Conservation (phyloP, 1,140 invertebrate species). For the Scaptomyza hsui region DNA sequence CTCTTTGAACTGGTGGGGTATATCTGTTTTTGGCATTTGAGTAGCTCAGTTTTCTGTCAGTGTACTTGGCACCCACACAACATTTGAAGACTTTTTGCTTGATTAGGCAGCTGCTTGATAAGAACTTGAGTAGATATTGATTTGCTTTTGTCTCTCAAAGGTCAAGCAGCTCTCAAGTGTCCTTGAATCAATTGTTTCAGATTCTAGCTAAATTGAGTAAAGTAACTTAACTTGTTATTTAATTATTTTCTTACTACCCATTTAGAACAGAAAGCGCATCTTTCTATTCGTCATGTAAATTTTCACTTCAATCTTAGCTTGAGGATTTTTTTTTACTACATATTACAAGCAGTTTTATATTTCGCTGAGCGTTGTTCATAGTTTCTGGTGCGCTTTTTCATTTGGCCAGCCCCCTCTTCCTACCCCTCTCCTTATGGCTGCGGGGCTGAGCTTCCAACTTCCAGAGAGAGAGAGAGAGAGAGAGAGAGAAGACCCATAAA, state of each 20-base stretch:
- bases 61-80: not conserved
- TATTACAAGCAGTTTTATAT: slow-evolving; percentile 80
- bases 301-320: no score
- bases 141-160: slow-evolving; percentile 31
- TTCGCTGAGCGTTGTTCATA: slow-evolving; percentile 74
- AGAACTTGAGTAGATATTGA: slow-evolving; percentile 27
- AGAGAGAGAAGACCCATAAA: slow-evolving; percentile 36
- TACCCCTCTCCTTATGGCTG: not conserved
- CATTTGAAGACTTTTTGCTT: not conserved
- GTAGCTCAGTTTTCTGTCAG: no score
- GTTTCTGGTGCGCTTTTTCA: slow-evolving; percentile 77
- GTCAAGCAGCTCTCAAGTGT: slow-evolving; percentile 25
- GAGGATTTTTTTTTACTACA: slow-evolving; percentile 73
- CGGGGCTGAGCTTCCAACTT: slow-evolving; percentile 29
- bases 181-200: no score
- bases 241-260: not conserved
- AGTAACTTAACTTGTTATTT: no score
- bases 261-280: slow-evolving; percentile 22
- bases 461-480: slow-evolving; percentile 2
- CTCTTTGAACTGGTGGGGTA: not conserved
- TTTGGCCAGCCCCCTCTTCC: slow-evolving; percentile 12
- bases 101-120: slow-evolving; percentile 31
- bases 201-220: no score
- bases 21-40: no score
- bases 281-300: not conserved